A percentile compares a stretch with the other conserved stretches of the same genome.
phyloP scores from a whole-genome alignment of 2,888 invertebrate species.

The Thumatha senex region DNA sequence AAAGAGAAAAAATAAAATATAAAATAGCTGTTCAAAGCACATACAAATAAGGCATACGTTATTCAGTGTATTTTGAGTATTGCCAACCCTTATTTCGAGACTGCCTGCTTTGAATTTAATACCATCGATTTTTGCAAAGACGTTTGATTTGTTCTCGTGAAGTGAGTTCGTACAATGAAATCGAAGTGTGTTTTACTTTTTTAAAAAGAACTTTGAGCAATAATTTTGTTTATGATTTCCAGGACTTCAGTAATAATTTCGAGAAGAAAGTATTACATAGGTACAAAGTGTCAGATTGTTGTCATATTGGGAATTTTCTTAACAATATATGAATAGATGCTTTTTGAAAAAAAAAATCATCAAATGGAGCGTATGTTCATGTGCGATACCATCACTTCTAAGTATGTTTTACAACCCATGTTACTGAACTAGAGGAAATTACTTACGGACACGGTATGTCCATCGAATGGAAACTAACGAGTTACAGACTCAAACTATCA shows the following conservation, averaged over 20 bases:
- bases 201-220: background rate
- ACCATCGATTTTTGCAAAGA: slow-evolving; percentile 51
- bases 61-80: slow-evolving; percentile 44
- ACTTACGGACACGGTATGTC: no score
- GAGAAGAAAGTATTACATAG: no score
- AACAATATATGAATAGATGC: no score
- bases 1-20: slow-evolving; percentile 34
- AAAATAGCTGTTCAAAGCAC: slow-evolving; percentile 47
- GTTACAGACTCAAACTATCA: no score
- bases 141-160: slow-evolving; percentile 38
- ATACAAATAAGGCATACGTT: slow-evolving; percentile 56
- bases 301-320: no score
- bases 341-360: no score
- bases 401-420: no score
- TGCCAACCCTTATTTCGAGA: slow-evolving; percentile 56
- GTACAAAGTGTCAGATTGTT: no score
- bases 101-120: slow-evolving; percentile 53
- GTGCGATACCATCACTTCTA: no score
- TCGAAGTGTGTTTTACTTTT: slow-evolving; percentile 20
- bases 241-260: background rate
- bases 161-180: slow-evolving; percentile 27
- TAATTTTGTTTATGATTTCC: background rate
- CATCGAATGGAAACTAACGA: no score
- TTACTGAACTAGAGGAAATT: no score
- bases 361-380: no score